Conservation (phyloP, 1,140 invertebrate species). For the Pseudomyrmex concolor region DNA sequence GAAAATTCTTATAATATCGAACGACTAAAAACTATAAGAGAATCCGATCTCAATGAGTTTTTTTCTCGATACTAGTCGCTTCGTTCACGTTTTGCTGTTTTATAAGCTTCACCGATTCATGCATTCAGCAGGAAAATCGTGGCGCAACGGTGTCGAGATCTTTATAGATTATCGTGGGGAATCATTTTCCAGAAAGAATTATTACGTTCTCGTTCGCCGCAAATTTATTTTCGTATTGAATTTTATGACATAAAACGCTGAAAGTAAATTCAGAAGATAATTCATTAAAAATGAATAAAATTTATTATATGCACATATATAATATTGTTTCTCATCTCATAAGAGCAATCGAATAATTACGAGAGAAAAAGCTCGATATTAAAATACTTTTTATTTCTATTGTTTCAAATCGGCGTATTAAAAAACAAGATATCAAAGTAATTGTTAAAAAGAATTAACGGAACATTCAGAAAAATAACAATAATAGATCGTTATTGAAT, state of each 20-base stretch:
- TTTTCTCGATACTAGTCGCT: background rate
- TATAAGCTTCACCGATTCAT: conserved; percentile 22
- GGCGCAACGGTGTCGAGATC: conserved; percentile 10
- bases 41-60: conserved; percentile 9
- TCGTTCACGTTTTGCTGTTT: conserved; percentile 27
- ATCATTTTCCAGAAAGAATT: conserved; percentile 35
- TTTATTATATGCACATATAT: conserved; percentile 9
- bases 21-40: background rate
- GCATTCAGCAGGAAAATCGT: conserved; percentile 19
- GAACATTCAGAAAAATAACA: too few relatives aligned
- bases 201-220: background rate
- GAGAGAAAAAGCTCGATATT: background rate
- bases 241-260: conserved; percentile 17
- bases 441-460: too few relatives aligned
- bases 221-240: conserved; percentile 29
- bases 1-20: conserved; percentile 8
- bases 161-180: conserved; percentile 10
- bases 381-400: background rate
- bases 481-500: too few relatives aligned
- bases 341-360: conserved; percentile 16
- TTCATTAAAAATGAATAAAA: background rate
- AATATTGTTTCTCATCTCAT: conserved; percentile 24
- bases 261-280: conserved; percentile 3
- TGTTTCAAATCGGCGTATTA: too few relatives aligned
- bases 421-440: too few relatives aligned